A percentile compares a stretch with the other conserved stretches of the same genome.
These are phyloP conservation scores for Tychaedon coryphoeus DNA, from an alignment of 2,113 vertebrate genomes.

Conservation along the genomic window DNA sequence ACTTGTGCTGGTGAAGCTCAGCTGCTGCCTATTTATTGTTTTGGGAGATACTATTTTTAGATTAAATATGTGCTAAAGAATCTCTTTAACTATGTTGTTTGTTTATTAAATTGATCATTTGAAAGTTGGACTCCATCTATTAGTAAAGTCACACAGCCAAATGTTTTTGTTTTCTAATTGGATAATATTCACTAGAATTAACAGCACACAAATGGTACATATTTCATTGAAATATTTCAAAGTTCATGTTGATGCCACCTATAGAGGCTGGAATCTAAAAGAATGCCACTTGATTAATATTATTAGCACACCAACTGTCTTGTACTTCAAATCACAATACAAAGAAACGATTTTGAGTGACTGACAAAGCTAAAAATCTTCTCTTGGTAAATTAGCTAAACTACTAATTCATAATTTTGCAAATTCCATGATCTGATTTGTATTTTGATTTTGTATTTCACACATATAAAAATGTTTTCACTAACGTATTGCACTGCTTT, in stretches of 20 bases:
- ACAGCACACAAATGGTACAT: not conserved
- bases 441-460: not conserved
- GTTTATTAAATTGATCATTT: not conserved
- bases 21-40: not conserved
- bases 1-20: not conserved
- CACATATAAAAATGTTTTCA: not conserved
- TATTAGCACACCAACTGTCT: not conserved
- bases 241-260: not conserved
- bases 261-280: not conserved
- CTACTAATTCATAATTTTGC: not conserved
- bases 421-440: not conserved
- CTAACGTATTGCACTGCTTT: not conserved
- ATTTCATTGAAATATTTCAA: not conserved
- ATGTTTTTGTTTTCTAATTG: not conserved
- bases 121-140: not conserved
- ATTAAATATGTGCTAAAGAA: not conserved
- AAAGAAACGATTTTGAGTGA: not conserved
- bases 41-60: not conserved
- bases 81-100: not conserved
- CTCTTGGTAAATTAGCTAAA: not conserved
- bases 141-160: not conserved
- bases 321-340: not conserved
- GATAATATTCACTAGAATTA: not conserved
- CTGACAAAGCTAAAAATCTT: not conserved
- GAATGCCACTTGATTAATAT: not conserved